Evolutionary conservation across 1,140 invertebrate genomes (phyloP), one percentile per base, ranked within the genome.

Genomic region (Plodia interpunctella): DNA sequence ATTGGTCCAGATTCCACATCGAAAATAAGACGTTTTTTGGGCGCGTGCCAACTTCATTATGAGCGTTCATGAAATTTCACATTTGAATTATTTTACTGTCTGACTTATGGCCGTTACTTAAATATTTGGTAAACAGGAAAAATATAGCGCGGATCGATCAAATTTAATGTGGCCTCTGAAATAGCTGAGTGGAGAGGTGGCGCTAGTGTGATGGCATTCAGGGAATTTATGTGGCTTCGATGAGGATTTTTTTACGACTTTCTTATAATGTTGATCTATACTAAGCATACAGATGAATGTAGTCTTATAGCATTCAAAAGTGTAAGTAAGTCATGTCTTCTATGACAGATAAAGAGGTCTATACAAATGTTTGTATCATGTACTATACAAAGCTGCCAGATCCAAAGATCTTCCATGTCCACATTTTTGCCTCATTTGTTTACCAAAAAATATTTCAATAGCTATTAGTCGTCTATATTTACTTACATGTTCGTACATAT

Each of bases 111-210:
- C 80, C 76, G 87, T 89, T 89, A 89, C 87, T 89, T 89, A 87
- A 89, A 89, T 89, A 89, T 89, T 89, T 89, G 84, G 87, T 89
- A 89, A 89, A 89, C 87, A 87, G 78, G 84, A 89, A 89, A 89
- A 89, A 89, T 89, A 89, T 87, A 80, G 82, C 75, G 74, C 74
- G 83, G 83, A 87, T 89, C 84, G 83, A 87, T 89, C 87, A 87
- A 83, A 84, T 89, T 85, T 87, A 86, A 85, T 88, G 83, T 73
- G 70, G 65, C 72, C 61, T 63, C 73, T 82, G 72, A 88, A 85
- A 83, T 85, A 82, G 78, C 71, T 81, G 80, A 87, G 83, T 87
- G 74, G 83, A 84, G 76, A 69, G 60, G 21, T 32, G 56, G 70
- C 67, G 62, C 68, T 70, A 70, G 15, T 3, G 32, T 9, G 32